phyloP scores from a whole-genome alignment of 2,888 invertebrate species.

The Calephelis perditalis region DNA sequence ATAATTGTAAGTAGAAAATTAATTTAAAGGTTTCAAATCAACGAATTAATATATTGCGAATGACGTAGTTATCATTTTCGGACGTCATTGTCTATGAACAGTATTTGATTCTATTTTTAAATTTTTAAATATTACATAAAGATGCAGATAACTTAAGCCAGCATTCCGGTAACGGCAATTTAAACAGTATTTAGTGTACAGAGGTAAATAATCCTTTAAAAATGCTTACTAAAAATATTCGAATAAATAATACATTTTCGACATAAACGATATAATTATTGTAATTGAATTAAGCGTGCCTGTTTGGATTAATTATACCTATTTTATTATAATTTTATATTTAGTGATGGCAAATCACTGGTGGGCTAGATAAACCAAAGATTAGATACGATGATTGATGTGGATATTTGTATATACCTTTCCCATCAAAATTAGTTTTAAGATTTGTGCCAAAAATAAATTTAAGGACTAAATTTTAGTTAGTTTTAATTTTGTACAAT shows the following conservation, averaged over 20 bases:
- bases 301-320: slow-evolving; percentile 47
- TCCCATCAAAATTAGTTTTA: slow-evolving; percentile 53
- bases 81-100: slow-evolving; percentile 20
- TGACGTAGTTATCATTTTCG: slow-evolving; percentile 34
- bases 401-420: slow-evolving; percentile 63
- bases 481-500: slow-evolving; percentile 52
- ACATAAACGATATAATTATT: slow-evolving; percentile 25
- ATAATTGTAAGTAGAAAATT: slow-evolving; percentile 59
- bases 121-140: slow-evolving; percentile 8
- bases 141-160: slow-evolving; percentile 15
- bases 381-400: slow-evolving; percentile 58
- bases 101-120: slow-evolving; percentile 20
- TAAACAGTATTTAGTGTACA: slow-evolving; percentile 13
- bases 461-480: slow-evolving; percentile 48
- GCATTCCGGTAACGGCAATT: slow-evolving; percentile 8
- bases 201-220: slow-evolving; percentile 17
- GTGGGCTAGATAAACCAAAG: slow-evolving; percentile 77
- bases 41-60: slow-evolving; percentile 60
- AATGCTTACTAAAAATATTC: slow-evolving; percentile 21
- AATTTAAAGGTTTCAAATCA: slow-evolving; percentile 70
- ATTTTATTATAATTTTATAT: slow-evolving; percentile 49
- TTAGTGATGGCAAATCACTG: slow-evolving; percentile 55
- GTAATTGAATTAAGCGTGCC: slow-evolving; percentile 41
- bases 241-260: slow-evolving; percentile 24
- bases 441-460: slow-evolving; percentile 61